Conservation (phyloP, 2,797 vertebrate genomes). For the Neostethus bicornis region DNA sequence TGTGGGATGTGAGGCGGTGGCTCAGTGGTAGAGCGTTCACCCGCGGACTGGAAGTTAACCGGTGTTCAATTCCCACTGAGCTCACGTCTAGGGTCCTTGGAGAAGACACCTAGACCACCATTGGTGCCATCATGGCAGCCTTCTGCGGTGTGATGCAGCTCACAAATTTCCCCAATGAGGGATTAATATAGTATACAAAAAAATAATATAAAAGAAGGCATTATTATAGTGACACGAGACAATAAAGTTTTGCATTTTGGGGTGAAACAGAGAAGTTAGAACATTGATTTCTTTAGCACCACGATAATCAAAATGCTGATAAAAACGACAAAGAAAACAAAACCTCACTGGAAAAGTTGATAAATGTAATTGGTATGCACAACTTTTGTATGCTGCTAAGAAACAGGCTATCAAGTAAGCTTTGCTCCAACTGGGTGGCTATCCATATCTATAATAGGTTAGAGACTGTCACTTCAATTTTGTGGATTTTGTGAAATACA, state of each 20-base stretch:
- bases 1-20: too few relatives aligned
- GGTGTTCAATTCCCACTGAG: too few relatives aligned
- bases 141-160: too few relatives aligned
- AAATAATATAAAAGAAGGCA: too few relatives aligned
- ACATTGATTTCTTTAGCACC: background rate
- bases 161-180: too few relatives aligned
- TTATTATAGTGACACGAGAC: slow-evolving; percentile 6
- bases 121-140: too few relatives aligned
- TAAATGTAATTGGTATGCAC: slow-evolving; percentile 13
- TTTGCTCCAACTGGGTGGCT: background rate
- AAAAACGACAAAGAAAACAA: background rate
- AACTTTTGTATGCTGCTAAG: slow-evolving; percentile 2
- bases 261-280: background rate
- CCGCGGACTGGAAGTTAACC: too few relatives aligned
- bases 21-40: too few relatives aligned
- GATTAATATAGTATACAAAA: too few relatives aligned
- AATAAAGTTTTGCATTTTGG: background rate
- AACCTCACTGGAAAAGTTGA: background rate
- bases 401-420: background rate
- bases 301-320: slow-evolving; percentile 1
- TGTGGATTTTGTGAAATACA: slow-evolving; percentile 4
- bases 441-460: background rate
- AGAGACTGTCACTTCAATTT: slow-evolving; percentile 4
- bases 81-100: too few relatives aligned
- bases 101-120: too few relatives aligned